phyloP scores from a whole-genome alignment of 2,888 invertebrate species.

The Sicus ferrugineus region DNA sequence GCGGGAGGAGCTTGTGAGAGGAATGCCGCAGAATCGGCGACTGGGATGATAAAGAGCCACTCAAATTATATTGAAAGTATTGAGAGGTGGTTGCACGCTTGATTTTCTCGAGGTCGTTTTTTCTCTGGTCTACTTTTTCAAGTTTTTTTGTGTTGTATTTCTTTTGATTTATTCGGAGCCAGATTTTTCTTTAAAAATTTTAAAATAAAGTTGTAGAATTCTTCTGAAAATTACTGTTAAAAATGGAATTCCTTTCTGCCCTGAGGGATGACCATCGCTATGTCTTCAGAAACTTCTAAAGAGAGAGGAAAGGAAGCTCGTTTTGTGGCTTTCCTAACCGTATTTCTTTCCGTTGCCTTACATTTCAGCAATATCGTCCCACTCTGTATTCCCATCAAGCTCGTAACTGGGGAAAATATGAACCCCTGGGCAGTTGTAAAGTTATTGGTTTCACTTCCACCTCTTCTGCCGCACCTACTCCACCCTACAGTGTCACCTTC shows the following conservation, averaged over 20 bases:
- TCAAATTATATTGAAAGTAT: not conserved
- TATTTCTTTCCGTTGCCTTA: too few species aligned
- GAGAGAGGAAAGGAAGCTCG: too few species aligned
- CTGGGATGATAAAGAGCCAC: not conserved
- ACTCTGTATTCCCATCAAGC: too few species aligned
- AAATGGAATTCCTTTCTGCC: too few species aligned
- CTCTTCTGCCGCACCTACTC: not conserved
- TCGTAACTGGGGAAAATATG: not conserved
- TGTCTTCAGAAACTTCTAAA: too few species aligned
- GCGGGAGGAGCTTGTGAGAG: not conserved
- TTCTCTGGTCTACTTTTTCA: not conserved
- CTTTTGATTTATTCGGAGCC: not conserved
- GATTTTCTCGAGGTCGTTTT: not conserved
- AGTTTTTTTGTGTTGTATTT: not conserved
- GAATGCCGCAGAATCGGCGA: too few species aligned
- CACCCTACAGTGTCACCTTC: not conserved
- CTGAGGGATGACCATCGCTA: too few species aligned
- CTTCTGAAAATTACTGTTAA: too few species aligned
- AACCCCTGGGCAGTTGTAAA: slow-evolving; percentile 5
- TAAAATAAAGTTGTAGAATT: too few species aligned
- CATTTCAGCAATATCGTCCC: too few species aligned
- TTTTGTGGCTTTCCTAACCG: too few species aligned
- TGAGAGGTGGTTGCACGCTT: not conserved
- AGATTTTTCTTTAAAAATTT: not conserved
- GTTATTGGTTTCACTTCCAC: slow-evolving; percentile 6